Percentiles rank a stretch among this genome's conserved stretches.
phyloP scores from a whole-genome alignment of 2,113 vertebrate species.

The Megaleporinus macrocephalus region DNA sequence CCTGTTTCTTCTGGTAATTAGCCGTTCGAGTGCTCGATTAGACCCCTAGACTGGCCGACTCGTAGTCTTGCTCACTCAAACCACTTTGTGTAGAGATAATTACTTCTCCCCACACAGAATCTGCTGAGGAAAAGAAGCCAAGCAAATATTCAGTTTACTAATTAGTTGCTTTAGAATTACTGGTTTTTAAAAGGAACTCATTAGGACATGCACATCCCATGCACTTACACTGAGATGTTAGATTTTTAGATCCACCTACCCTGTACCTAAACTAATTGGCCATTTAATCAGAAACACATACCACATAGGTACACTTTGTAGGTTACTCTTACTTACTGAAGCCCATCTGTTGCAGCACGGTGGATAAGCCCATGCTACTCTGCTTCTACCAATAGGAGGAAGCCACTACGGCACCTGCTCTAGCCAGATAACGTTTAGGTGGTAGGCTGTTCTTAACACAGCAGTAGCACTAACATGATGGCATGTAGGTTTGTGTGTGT shows the following conservation, averaged over 20 bases:
- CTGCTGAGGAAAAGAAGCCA: neutral
- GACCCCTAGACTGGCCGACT: neutral
- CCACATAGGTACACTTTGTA: neutral
- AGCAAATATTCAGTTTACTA: neutral
- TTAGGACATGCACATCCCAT: neutral
- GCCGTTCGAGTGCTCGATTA: neutral
- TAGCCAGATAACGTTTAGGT: no score
- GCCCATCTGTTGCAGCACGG: no score
- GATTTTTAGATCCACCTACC: neutral
- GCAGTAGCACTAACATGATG: no score
- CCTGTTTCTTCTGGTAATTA: slow-evolving; percentile 39
- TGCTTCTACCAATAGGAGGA: no score
- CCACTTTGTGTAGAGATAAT: neutral
- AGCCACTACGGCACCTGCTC: no score
- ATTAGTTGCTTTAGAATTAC: neutral
- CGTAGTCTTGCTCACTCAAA: neutral
- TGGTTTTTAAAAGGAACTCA: neutral
- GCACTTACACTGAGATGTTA: neutral
- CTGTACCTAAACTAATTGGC: neutral
- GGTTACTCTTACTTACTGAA: neutral
- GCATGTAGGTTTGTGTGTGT: no score
- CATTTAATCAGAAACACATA: neutral
- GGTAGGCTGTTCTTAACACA: no score
- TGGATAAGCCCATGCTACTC: no score
- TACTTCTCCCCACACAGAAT: neutral